These are phyloP conservation scores for Phrynocephalus vlangalii DNA, from an alignment of 2,797 vertebrate genomes.

Conservation along the genomic window DNA sequence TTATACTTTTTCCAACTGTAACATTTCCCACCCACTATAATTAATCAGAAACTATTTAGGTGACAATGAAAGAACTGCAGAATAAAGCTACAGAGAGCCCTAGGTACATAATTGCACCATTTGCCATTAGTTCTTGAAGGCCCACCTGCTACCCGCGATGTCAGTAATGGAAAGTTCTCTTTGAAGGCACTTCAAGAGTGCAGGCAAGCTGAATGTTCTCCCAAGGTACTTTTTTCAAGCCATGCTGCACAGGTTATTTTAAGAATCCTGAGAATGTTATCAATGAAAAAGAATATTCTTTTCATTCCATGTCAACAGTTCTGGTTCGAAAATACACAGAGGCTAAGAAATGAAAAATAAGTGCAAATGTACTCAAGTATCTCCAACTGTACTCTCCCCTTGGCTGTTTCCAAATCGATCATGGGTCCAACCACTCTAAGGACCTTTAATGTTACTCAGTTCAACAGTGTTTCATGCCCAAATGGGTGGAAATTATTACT, in stretches of 20 bases:
- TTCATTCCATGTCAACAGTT: not conserved
- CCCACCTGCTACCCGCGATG: not conserved
- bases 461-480: not conserved
- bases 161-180: not conserved
- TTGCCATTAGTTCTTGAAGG: not conserved
- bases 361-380: too few species aligned
- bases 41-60: not conserved
- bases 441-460: not conserved
- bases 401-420: not conserved
- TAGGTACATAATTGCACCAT: not conserved
- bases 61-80: not conserved
- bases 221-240: not conserved
- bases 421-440: not conserved
- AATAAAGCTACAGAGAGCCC: not conserved
- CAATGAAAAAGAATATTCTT: not conserved
- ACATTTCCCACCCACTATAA: not conserved
- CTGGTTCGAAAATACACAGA: not conserved
- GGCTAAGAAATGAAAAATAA: not conserved
- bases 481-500: too few species aligned
- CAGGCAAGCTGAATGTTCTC: not conserved
- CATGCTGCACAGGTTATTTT: not conserved
- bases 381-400: not conserved
- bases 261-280: not conserved
- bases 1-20: conserved; percentile 12
- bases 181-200: not conserved